Evolutionary conservation across 2,797 vertebrate species (phyloP).

Genomic region (Hyperoplus lanceolatus): DNA sequence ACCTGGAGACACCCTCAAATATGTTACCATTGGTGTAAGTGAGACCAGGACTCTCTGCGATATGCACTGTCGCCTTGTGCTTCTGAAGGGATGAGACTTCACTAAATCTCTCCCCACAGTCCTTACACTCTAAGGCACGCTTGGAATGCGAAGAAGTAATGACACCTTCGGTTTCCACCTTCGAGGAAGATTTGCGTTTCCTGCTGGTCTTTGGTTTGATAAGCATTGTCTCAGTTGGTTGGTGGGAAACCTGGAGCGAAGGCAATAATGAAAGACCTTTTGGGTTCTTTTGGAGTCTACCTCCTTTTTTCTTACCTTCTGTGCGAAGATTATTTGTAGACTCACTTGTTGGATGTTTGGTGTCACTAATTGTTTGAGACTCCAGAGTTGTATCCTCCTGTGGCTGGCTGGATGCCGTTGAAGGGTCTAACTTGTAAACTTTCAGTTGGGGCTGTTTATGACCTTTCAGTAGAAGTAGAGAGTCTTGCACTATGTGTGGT

Average conservation of each 20-base stretch:
- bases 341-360: constrained; percentile 34
- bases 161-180: constrained; percentile 82
- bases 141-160: constrained; percentile 79
- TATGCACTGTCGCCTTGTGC: constrained; percentile 81
- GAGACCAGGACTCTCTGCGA: constrained; percentile 77
- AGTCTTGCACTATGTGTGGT: constrained; percentile 65
- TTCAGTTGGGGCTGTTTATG: constrained; percentile 89
- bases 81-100: constrained; percentile 85
- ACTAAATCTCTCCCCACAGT: constrained; percentile 83
- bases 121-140: constrained; percentile 82
- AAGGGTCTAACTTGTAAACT: constrained; percentile 87
- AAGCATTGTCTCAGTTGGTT: constrained; percentile 36
- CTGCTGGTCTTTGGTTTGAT: constrained; percentile 78
- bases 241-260: constrained; percentile 48
- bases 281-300: constrained; percentile 72
- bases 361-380: constrained; percentile 41
- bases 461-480: constrained; percentile 84
- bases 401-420: constrained; percentile 70
- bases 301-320: constrained; percentile 70
- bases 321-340: constrained; percentile 25
- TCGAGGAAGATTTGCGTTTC: constrained; percentile 81
- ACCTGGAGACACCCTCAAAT: constrained; percentile 77
- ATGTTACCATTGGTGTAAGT: constrained; percentile 80
- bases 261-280: constrained; percentile 72
- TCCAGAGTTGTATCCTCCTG: constrained; percentile 50